Base-by-base conservation (phyloP, 2,888 invertebrate genomes). In the Lochmaea capreae region DNA sequence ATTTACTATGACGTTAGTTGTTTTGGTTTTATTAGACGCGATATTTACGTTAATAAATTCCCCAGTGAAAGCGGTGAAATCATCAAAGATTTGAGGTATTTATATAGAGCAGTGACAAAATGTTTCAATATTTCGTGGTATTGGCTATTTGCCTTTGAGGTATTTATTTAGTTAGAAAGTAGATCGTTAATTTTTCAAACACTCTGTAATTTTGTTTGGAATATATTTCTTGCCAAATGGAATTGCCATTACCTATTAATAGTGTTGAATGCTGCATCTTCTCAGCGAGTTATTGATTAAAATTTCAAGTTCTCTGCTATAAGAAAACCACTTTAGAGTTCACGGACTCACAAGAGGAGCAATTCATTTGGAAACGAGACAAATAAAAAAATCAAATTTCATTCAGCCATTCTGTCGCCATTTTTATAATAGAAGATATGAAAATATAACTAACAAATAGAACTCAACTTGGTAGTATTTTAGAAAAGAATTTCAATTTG, bases 251-350 rank as follows among this genome's bases (percentile, higher is more conserved):
- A 39, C 46, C 68, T 68, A 70, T 70, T 65, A 67, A 66, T 72
- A 72, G 62, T 72, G 62, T 39, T 42, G 33, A 67, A 67, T 42
- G 66, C 26, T 42, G 58, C 52, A 72, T 52, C 46, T 59, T 58
- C 43, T 62, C 59, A 72, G 49, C 49, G 65, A 68, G 39, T 71
- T 73, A 73, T 73, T 70, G 70, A 73, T 76, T 73, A 49, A 59
- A 58, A 57, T 72, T 68, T 72, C 63, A 68, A 73, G 68, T 58
- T 58, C 57, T 68, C 63, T 69, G 39, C 72, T 72, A 58, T 26
- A 65, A 65, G 62, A 63, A 78, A 77, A 70, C 76, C 80, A 76
- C 77, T 80, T 77, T 66, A 78, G 74, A 79, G 79, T 81, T 81
- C 79, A 81, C 76, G 74, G 78, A 77, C 77, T 78, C 73, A 59